phyloP scores from a whole-genome alignment of 2,888 invertebrate species.

The Camponotus fellah region DNA sequence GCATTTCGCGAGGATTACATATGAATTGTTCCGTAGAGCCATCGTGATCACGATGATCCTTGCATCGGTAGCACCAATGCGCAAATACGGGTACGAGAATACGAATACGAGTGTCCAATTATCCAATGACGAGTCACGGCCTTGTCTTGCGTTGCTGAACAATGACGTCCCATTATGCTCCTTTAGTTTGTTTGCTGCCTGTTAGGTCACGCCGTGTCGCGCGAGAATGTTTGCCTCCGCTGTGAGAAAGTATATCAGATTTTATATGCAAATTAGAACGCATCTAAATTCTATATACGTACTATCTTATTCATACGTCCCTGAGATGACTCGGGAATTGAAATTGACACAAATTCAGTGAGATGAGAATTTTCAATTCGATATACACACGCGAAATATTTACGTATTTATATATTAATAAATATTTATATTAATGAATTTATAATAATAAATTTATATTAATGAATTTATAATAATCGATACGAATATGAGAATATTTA shows the following conservation, averaged over 20 bases:
- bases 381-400: background rate
- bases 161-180: slow-evolving; percentile 77
- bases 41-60: slow-evolving; percentile 75
- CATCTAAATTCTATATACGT: background rate
- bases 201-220: slow-evolving; percentile 15
- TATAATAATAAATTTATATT: no score
- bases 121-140: slow-evolving; percentile 78
- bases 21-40: slow-evolving; percentile 53
- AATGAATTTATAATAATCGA: no score
- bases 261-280: background rate
- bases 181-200: slow-evolving; percentile 72
- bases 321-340: slow-evolving; percentile 1
- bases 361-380: background rate
- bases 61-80: slow-evolving; percentile 65
- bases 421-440: no score
- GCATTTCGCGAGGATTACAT: background rate
- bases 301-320: background rate
- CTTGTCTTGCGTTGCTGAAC: slow-evolving; percentile 81
- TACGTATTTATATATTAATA: no score
- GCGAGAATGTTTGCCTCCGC: slow-evolving; percentile 19
- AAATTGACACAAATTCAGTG: background rate
- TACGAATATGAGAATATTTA: no score
- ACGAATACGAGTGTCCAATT: slow-evolving; percentile 73
- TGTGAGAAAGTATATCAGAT: background rate
- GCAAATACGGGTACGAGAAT: slow-evolving; percentile 65